These are phyloP conservation scores for Tortricodes alternella DNA, from an alignment of 2,888 invertebrate genomes.

Conservation along the genomic window DNA sequence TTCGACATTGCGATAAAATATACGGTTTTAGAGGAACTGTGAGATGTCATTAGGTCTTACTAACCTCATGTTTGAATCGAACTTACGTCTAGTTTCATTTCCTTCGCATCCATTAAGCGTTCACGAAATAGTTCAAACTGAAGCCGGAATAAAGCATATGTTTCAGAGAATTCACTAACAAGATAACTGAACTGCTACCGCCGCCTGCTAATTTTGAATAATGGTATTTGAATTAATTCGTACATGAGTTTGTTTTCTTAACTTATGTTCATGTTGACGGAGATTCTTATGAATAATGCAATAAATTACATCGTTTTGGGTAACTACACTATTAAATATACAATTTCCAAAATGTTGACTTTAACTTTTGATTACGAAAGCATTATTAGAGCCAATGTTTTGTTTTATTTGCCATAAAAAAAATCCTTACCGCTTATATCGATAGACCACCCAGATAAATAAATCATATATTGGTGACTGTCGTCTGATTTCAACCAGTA, in stretches of 20 bases:
- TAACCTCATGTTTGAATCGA: background rate
- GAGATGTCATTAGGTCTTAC: background rate
- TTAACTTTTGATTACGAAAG: too few species aligned
- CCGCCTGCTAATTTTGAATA: constrained; percentile 3
- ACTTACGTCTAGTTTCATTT: background rate
- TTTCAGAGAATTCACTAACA: background rate
- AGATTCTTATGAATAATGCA: constrained; percentile 1
- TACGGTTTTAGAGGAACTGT: background rate
- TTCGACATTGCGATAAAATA: too few species aligned
- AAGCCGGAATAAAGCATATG: background rate
- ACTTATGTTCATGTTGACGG: background rate
- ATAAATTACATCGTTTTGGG: background rate
- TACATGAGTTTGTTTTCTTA: background rate
- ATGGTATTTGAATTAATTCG: background rate
- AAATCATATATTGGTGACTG: too few species aligned
- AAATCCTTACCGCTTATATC: too few species aligned
- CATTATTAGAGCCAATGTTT: too few species aligned
- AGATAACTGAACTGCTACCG: background rate
- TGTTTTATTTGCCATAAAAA: too few species aligned
- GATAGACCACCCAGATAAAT: too few species aligned
- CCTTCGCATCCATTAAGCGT: background rate
- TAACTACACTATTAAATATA: too few species aligned
- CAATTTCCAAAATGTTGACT: too few species aligned
- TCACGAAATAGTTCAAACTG: constrained; percentile 6
- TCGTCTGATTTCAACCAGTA: too few species aligned